A percentile compares a stretch with the other conserved stretches of the same genome.
Evolutionary conservation across 2,888 invertebrate species (phyloP).

Genomic region (Poecilus cupreus): DNA sequence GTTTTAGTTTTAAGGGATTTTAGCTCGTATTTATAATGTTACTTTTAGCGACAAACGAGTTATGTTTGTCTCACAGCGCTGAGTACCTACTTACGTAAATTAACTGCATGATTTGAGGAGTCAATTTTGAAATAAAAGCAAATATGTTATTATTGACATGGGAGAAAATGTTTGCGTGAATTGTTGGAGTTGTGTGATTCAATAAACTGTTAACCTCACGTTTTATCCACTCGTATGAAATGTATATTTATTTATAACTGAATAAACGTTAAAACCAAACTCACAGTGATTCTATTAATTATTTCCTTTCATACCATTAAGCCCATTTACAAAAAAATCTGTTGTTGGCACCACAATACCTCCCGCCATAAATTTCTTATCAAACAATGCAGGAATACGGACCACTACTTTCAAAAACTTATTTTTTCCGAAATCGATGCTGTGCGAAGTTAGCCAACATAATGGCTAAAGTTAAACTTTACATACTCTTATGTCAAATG

Average conservation of each 20-base stretch:
- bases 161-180: slow-evolving; percentile 31
- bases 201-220: slow-evolving; percentile 51
- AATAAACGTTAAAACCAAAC: slow-evolving; percentile 40
- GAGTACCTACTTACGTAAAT: slow-evolving; percentile 46
- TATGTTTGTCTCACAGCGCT: slow-evolving; percentile 43
- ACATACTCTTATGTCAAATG: too few species aligned
- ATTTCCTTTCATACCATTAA: too few species aligned
- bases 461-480: too few species aligned
- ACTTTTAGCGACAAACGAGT: slow-evolving; percentile 19
- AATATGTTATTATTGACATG: slow-evolving; percentile 43
- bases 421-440: too few species aligned
- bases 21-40: slow-evolving; percentile 10
- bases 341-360: too few species aligned
- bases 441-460: too few species aligned
- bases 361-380: too few species aligned
- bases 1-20: neutral
- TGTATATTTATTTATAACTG: slow-evolving; percentile 52
- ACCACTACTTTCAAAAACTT: too few species aligned
- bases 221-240: slow-evolving; percentile 50
- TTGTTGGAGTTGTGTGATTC: slow-evolving; percentile 49
- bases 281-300: neutral
- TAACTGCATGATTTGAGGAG: slow-evolving; percentile 43
- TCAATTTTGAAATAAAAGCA: slow-evolving; percentile 49
- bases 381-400: too few species aligned
- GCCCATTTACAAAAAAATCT: too few species aligned